Conservation (phyloP, 2,888 invertebrate genomes). For the Hyposoter didymator region DNA sequence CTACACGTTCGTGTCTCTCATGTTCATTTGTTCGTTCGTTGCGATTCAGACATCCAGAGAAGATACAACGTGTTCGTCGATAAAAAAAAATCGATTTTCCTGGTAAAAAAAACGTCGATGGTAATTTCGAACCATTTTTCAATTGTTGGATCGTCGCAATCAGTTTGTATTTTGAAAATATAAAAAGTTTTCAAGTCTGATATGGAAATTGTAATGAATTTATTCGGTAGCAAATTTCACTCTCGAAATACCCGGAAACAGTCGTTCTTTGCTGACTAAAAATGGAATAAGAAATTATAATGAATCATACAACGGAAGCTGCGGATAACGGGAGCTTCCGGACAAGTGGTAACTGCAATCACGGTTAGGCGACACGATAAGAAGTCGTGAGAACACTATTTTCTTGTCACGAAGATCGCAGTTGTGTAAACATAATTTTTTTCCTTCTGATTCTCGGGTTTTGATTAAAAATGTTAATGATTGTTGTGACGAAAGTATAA, state of each 20-base stretch:
- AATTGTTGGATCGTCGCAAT: neutral
- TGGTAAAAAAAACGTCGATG: neutral
- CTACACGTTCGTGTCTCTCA: neutral
- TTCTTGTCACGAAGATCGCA: slow-evolving; percentile 43
- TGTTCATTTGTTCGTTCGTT: neutral
- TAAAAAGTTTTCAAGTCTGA: neutral
- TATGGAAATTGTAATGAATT: neutral
- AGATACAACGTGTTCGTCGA: neutral
- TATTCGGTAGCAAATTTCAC: neutral
- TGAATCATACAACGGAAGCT: slow-evolving; percentile 53
- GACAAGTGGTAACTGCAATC: slow-evolving; percentile 36
- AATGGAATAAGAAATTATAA: slow-evolving; percentile 1
- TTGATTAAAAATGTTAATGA: neutral
- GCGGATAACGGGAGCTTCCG: slow-evolving; percentile 56
- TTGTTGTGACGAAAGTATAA: neutral
- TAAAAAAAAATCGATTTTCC: neutral
- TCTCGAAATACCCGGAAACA: slow-evolving; percentile 2
- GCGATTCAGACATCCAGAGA: neutral
- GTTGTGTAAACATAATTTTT: neutral
- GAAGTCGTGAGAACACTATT: slow-evolving; percentile 50
- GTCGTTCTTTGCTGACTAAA: neutral
- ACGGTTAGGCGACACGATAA: slow-evolving; percentile 44
- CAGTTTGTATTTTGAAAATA: neutral
- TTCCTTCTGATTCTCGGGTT: neutral
- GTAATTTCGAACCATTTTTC: neutral